Conservation (phyloP, 1,140 invertebrate species). For the Bombus vancouverensis region DNA sequence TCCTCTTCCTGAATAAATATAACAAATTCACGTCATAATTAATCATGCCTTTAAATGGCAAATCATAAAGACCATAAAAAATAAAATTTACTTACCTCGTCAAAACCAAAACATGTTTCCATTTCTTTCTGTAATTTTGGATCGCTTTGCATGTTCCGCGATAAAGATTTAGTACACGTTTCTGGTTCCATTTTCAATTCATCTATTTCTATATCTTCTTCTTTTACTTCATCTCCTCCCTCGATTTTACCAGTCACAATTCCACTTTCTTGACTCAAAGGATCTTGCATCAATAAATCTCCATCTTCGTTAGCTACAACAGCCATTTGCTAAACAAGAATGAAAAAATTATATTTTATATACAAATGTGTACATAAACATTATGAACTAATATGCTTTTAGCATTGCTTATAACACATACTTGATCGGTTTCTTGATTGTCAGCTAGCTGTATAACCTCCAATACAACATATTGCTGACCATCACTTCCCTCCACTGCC, state of each 20-base stretch:
- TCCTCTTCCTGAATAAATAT: constrained; percentile 67
- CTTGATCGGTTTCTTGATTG: constrained; percentile 82
- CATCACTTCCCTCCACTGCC: constrained; percentile 89
- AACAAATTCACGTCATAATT: not conserved
- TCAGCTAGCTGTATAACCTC: constrained; percentile 92
- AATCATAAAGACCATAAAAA: not conserved
- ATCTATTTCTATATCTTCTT: constrained; percentile 71
- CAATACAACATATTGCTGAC: constrained; percentile 92
- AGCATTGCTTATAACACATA: constrained; percentile 41
- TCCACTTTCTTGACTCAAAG: constrained; percentile 75
- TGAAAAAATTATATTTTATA: not conserved
- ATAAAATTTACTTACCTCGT: constrained; percentile 83
- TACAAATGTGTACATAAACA: not conserved
- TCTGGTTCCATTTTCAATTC: constrained; percentile 74
- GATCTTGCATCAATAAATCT: constrained; percentile 81
- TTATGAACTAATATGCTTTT: not conserved
- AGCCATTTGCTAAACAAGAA: constrained; percentile 74
- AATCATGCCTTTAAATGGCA: not conserved
- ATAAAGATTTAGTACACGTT: constrained; percentile 56
- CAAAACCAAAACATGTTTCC: constrained; percentile 93
- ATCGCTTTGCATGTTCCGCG: constrained; percentile 77
- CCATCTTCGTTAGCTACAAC: constrained; percentile 81
- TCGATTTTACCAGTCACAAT: constrained; percentile 75
- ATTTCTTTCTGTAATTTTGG: constrained; percentile 86
- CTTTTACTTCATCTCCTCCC: constrained; percentile 73